Percentiles rank a stretch among this genome's conserved stretches.
Conservation (phyloP, 1,140 invertebrate genomes). For the Zaprionus africanus region DNA sequence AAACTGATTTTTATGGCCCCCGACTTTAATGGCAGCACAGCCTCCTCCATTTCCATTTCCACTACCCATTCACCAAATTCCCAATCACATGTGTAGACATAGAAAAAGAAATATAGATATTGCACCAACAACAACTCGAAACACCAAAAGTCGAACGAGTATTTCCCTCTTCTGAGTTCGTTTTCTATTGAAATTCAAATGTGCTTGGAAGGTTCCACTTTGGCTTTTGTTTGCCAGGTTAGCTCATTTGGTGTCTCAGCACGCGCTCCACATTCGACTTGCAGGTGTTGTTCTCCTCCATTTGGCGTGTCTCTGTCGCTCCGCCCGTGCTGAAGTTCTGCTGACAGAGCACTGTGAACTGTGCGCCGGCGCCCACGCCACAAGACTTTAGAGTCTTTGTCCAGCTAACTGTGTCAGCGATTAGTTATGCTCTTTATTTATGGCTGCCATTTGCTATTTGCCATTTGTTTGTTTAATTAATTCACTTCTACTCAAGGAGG, state of each 20-base stretch:
- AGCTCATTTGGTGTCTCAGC: constrained; percentile 45
- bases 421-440: constrained; percentile 77
- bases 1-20: constrained; percentile 41
- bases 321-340: constrained; percentile 59
- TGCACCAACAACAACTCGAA: not conserved
- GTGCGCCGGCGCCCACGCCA: constrained; percentile 65
- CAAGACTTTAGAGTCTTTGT: constrained; percentile 64
- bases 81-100: not conserved
- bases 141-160: not conserved
- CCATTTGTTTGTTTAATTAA: constrained; percentile 77
- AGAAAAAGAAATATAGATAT: not conserved
- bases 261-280: constrained; percentile 58
- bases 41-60: constrained; percentile 25
- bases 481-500: constrained; percentile 19
- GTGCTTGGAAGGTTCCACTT: constrained; percentile 27
- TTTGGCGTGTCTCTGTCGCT: not conserved
- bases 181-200: constrained; percentile 56
- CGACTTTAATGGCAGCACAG: constrained; percentile 26
- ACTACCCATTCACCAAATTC: constrained; percentile 21
- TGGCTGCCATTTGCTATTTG: constrained; percentile 67
- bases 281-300: constrained; percentile 61
- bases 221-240: constrained; percentile 34
- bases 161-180: constrained; percentile 12
- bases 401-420: constrained; percentile 78
- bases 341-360: constrained; percentile 41